phyloP scores from a whole-genome alignment of 2,888 invertebrate species.

The Mesochorus sp. region DNA sequence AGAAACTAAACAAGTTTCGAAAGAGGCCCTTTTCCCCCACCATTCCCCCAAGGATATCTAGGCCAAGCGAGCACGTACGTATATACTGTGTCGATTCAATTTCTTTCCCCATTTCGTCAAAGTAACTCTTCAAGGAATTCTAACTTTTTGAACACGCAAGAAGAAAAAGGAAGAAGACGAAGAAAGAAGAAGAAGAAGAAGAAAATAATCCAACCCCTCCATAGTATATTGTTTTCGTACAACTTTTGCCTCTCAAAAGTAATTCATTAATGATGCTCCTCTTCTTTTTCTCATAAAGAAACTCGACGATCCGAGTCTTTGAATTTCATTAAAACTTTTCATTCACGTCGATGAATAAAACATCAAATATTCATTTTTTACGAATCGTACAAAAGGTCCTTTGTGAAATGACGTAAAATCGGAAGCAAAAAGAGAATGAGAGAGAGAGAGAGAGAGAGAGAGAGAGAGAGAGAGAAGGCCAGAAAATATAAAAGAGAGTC shows the following conservation, averaged over 20 bases:
- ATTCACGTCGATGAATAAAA: neutral
- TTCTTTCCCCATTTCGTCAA: neutral
- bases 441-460: neutral
- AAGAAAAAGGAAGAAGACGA: too few relatives aligned
- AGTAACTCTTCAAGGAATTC: neutral
- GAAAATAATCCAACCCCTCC: neutral
- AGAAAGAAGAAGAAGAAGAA: neutral
- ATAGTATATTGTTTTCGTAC: neutral
- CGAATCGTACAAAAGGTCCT: neutral
- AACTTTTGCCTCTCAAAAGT: too few relatives aligned
- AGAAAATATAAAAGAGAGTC: neutral
- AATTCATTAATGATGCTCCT: too few relatives aligned
- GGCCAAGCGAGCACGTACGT: slow-evolving; percentile 37
- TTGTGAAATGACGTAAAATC: neutral
- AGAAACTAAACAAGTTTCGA: slow-evolving; percentile 37
- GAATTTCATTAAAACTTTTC: neutral
- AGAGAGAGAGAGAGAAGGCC: neutral
- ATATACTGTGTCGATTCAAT: neutral
- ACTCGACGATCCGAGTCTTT: neutral
- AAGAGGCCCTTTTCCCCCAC: too few relatives aligned
- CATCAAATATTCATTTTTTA: neutral
- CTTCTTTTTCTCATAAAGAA: neutral
- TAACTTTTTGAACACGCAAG: neutral
- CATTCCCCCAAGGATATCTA: slow-evolving; percentile 19
- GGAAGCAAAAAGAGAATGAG: neutral